phyloP scores from a whole-genome alignment of 23 tunicate genomes.

The Halocynthia aurantium region DNA sequence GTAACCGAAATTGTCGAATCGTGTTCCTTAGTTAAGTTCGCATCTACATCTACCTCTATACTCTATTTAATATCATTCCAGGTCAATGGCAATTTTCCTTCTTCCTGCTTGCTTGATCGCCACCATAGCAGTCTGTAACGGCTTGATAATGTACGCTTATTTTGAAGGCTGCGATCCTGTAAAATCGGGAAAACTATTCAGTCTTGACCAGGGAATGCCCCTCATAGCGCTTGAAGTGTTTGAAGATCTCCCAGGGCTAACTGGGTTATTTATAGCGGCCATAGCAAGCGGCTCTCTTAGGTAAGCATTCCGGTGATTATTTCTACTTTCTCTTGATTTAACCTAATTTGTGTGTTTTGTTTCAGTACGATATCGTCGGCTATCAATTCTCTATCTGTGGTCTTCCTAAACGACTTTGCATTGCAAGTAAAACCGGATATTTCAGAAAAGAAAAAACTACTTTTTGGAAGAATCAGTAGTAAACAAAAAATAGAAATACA shows the following conservation, averaged over 20 bases:
- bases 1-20: neutral
- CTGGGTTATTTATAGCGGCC: constrained; percentile 6
- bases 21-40: neutral
- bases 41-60: too few relatives aligned
- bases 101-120: neutral
- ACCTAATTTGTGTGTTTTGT: neutral
- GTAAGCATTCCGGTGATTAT: neutral
- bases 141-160: neutral
- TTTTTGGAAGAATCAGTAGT: too few relatives aligned
- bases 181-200: constrained; percentile 1
- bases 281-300: neutral
- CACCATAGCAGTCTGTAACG: neutral
- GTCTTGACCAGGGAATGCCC: constrained; percentile 5
- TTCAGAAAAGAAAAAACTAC: too few relatives aligned
- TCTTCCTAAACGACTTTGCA: neutral
- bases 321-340: too few relatives aligned
- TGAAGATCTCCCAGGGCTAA: neutral
- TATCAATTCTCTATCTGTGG: constrained; percentile 20
- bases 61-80: neutral
- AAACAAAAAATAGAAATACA: too few relatives aligned
- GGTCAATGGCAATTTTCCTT: neutral
- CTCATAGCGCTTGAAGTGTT: neutral
- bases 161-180: constrained; percentile 2
- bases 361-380: constrained; percentile 20
- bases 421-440: too few relatives aligned